Percentiles rank a stretch among this genome's conserved stretches.
Evolutionary conservation across 1,140 invertebrate species (phyloP).

Genomic region (Drosophila guanche): DNA sequence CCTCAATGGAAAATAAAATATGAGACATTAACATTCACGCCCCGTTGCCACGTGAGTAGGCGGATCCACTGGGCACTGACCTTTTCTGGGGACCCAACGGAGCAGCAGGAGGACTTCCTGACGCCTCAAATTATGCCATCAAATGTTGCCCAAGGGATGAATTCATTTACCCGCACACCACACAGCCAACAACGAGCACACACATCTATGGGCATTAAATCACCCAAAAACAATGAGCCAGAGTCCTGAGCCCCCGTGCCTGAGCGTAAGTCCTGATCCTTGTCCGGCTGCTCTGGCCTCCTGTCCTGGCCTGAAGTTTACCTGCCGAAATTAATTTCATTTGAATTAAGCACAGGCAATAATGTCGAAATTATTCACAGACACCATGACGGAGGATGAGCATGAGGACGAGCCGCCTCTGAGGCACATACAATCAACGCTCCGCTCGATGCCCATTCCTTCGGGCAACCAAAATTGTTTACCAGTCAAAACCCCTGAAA

Average conservation of each 20-base stretch:
- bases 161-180: conserved; percentile 61
- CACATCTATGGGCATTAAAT: conserved; percentile 59
- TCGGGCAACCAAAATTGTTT: conserved; percentile 44
- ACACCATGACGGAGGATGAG: conserved; percentile 45
- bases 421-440: conserved; percentile 58
- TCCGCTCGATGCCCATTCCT: conserved; percentile 26
- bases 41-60: conserved; percentile 30
- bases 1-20: conserved; percentile 71
- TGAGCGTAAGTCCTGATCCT: conserved; percentile 18
- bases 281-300: conserved; percentile 14
- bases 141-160: conserved; percentile 80
- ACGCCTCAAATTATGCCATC: conserved; percentile 81
- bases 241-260: conserved; percentile 15
- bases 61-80: conserved; percentile 20
- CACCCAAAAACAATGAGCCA: conserved; percentile 78
- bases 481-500: conserved; percentile 39
- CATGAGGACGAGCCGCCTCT: conserved; percentile 3
- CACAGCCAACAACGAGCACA: not conserved
- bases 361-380: conserved; percentile 80
- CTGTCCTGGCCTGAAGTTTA: conserved; percentile 59
- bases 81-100: conserved; percentile 21
- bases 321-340: conserved; percentile 79
- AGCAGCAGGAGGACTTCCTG: conserved; percentile 43
- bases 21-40: conserved; percentile 80
- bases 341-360: conserved; percentile 81